Percentiles rank a stretch among this genome's conserved stretches.
These are phyloP conservation scores for Lycophotia porphyrea DNA, from an alignment of 2,888 invertebrate genomes.

Conservation along the genomic window DNA sequence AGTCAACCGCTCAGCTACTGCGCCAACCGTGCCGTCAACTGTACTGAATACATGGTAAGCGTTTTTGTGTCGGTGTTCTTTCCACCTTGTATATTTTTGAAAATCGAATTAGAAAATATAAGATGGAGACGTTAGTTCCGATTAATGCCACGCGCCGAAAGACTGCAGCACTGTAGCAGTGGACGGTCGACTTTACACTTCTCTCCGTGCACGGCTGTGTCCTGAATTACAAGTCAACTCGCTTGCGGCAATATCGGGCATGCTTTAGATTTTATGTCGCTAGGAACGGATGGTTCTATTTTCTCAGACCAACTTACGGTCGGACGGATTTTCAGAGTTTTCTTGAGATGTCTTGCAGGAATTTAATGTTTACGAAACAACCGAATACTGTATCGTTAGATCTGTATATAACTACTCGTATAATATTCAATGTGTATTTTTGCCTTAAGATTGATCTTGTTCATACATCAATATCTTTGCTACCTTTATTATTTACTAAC, in stretches of 20 bases:
- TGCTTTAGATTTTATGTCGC: conserved; percentile 54
- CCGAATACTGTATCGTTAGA: neutral
- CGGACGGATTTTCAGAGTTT: conserved; percentile 18
- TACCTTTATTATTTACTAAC: neutral
- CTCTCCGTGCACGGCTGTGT: conserved; percentile 64
- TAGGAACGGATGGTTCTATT: conserved; percentile 40
- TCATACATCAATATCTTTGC: neutral
- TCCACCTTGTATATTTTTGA: neutral
- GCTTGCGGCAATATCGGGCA: conserved; percentile 56
- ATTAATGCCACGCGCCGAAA: neutral
- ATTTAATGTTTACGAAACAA: conserved; percentile 10
- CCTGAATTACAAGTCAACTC: conserved; percentile 67
- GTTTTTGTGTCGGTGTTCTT: too few relatives aligned
- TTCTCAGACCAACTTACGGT: conserved; percentile 29
- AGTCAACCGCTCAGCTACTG: too few relatives aligned
- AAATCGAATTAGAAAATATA: neutral
- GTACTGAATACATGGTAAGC: too few relatives aligned
- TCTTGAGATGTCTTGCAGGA: conserved; percentile 23
- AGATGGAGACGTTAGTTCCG: neutral
- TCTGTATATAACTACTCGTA: neutral
- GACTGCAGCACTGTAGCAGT: neutral
- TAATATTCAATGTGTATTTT: neutral
- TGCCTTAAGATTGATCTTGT: neutral
- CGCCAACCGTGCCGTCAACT: too few relatives aligned
- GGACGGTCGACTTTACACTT: conserved; percentile 64